Percentiles rank a stretch among this genome's conserved stretches.
Conservation (phyloP, 2,888 invertebrate species). For the Apantesis nais region DNA sequence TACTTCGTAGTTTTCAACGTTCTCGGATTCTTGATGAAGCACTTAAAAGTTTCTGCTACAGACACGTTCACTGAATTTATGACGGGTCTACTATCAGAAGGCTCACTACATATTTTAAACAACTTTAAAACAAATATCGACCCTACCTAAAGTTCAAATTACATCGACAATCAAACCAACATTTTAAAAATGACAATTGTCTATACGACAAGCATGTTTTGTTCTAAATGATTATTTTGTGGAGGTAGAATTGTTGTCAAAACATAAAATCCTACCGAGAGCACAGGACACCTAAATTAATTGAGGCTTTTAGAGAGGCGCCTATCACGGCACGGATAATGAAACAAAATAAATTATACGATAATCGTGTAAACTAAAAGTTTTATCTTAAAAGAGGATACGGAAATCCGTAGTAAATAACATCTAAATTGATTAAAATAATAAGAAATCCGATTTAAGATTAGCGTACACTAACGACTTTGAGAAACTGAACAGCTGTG, state of each 20-base stretch:
- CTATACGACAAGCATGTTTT: neutral
- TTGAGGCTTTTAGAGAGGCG: neutral
- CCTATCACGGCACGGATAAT: neutral
- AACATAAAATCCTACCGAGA: neutral
- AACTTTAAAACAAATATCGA: neutral
- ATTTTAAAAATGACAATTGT: neutral
- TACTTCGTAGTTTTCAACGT: neutral
- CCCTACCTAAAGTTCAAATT: neutral
- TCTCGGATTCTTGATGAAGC: constrained; percentile 1
- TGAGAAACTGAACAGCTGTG: neutral
- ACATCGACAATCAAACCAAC: neutral
- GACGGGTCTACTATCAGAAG: neutral
- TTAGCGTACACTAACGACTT: neutral
- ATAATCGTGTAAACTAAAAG: neutral
- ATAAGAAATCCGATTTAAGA: neutral
- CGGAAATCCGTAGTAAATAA: neutral
- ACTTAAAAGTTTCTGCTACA: constrained; percentile 1
- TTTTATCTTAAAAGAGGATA: neutral
- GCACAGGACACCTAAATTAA: neutral
- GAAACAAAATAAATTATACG: neutral
- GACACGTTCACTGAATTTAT: neutral
- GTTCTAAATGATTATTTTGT: neutral
- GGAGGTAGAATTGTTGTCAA: neutral
- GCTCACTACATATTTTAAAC: neutral
- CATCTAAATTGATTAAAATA: neutral